Conservation (phyloP, 2,113 vertebrate species). For the Dasyurus viverrinus region DNA sequence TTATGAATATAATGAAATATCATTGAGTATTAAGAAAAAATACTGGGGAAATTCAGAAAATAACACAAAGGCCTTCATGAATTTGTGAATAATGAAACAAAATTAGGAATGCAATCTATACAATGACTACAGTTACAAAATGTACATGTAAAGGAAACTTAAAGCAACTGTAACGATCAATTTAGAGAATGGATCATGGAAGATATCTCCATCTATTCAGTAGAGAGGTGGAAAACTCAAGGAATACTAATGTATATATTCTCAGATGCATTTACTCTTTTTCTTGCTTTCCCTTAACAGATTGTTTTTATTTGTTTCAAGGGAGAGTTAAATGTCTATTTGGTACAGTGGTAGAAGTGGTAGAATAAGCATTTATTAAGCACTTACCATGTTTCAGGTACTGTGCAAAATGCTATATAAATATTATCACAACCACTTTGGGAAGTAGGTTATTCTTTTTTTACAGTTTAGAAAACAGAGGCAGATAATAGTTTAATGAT, state of each 20-base stretch:
- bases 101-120: not conserved
- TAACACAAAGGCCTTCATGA: not conserved
- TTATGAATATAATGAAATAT: not conserved
- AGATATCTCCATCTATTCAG: not conserved
- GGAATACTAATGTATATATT: not conserved
- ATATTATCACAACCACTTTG: not conserved
- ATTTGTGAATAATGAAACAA: not conserved
- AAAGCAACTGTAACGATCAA: not conserved
- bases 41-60: not conserved
- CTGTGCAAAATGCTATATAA: not conserved
- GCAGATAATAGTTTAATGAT: not conserved
- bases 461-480: not conserved
- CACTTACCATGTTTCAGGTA: not conserved
- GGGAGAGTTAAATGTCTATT: not conserved
- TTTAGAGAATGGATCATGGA: not conserved
- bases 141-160: not conserved
- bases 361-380: not conserved
- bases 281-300: not conserved
- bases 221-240: not conserved
- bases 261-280: not conserved
- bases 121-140: not conserved
- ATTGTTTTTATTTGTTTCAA: not conserved
- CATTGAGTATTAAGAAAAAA: not conserved
- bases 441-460: not conserved
- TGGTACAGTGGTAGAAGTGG: not conserved